Conservation (phyloP, 1,140 invertebrate genomes). For the Parasteatoda tepidariorum region DNA sequence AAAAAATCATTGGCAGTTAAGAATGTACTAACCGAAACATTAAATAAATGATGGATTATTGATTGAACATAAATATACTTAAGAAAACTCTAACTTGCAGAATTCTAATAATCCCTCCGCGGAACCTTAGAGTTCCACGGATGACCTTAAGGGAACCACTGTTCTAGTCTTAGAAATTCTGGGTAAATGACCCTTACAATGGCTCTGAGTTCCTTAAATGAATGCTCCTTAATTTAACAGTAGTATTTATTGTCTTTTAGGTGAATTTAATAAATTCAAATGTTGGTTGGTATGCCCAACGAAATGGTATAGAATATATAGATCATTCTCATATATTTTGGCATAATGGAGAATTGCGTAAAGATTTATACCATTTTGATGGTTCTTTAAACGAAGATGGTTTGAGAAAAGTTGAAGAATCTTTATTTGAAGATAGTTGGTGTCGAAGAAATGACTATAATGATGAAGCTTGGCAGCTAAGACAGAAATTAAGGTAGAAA, state of each 20-base stretch:
- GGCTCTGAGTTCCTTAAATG: too few relatives aligned
- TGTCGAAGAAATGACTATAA: conserved; percentile 39
- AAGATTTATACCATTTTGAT: conserved; percentile 52
- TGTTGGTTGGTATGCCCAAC: conserved; percentile 47
- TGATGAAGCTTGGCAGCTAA: conserved; percentile 32
- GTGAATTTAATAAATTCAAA: conserved; percentile 49
- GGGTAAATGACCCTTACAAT: too few relatives aligned
- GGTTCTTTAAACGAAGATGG: conserved; percentile 55
- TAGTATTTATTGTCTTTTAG: conserved; percentile 4
- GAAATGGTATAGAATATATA: conserved; percentile 49
- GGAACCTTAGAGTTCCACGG: too few relatives aligned
- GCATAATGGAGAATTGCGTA: conserved; percentile 35
- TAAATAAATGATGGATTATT: too few relatives aligned
- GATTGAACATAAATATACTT: too few relatives aligned
- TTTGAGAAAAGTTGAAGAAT: conserved; percentile 36
- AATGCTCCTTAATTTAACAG: too few relatives aligned
- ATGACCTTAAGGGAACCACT: too few relatives aligned
- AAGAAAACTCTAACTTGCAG: too few relatives aligned
- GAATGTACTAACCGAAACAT: too few relatives aligned
- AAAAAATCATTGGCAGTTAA: too few relatives aligned
- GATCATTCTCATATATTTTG: conserved; percentile 54
- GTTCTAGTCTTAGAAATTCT: too few relatives aligned
- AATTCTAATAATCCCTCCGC: too few relatives aligned
- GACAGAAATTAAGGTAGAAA: conserved; percentile 28
- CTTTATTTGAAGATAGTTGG: conserved; percentile 30